phyloP scores from a whole-genome alignment of 2,113 vertebrate genomes.

The Ceyx melanurus region DNA sequence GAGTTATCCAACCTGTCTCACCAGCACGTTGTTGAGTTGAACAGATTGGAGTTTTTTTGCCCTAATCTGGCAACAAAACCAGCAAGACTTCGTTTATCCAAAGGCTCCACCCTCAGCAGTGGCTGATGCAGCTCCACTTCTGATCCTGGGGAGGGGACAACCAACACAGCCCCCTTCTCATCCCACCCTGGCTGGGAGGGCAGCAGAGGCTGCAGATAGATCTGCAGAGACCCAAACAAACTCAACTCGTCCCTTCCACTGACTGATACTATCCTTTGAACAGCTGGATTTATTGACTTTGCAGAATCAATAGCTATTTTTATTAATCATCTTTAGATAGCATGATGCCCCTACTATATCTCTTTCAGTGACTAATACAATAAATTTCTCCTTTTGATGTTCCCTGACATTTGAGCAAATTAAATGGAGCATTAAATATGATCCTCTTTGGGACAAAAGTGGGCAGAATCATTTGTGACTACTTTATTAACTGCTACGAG shows the following conservation, averaged over 20 bases:
- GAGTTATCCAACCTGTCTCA: not conserved
- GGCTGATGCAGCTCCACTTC: accelerated
- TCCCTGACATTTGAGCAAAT: constrained; percentile 80
- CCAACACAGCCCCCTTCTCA: not conserved
- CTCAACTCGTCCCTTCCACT: not conserved
- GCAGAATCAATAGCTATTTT: constrained; percentile 74
- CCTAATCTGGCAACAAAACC: not conserved
- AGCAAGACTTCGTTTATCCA: accelerated
- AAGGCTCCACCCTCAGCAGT: accelerated
- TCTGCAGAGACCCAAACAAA: constrained; percentile 35
- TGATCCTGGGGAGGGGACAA: not conserved
- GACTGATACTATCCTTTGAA: constrained; percentile 23
- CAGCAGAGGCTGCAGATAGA: not conserved
- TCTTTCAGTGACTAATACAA: constrained; percentile 74
- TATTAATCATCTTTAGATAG: constrained; percentile 74
- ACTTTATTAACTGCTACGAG: constrained; percentile 75
- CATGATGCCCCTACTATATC: constrained; percentile 65
- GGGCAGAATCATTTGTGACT: constrained; percentile 72
- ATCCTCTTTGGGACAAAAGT: constrained; percentile 73
- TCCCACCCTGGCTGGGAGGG: not conserved
- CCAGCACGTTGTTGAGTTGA: not conserved
- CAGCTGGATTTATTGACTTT: constrained; percentile 70
- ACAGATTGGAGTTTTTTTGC: accelerated
- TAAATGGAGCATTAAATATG: constrained; percentile 79
- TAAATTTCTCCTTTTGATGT: constrained; percentile 77